Evolutionary conservation across 2,888 invertebrate genomes (phyloP).

Genomic region (Polydrusus tereticollis): DNA sequence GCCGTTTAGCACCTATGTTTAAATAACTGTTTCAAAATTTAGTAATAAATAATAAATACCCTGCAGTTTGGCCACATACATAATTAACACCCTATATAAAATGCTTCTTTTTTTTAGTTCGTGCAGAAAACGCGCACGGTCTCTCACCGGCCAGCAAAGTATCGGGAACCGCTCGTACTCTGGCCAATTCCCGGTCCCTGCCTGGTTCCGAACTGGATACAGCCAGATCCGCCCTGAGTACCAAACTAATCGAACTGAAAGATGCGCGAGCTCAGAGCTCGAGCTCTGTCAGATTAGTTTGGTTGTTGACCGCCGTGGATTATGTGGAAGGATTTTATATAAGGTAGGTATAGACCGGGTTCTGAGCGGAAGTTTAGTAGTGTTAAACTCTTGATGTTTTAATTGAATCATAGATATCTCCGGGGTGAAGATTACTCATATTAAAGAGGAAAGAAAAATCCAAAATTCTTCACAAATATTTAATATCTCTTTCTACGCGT

Average conservation of each 20-base stretch:
- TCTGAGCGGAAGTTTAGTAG: no score
- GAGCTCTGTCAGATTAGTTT: constrained; percentile 70
- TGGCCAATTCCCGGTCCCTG: constrained; percentile 75
- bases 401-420: no score
- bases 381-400: no score
- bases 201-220: constrained; percentile 83
- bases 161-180: constrained; percentile 79
- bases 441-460: no score
- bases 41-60: no score
- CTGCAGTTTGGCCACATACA: no score
- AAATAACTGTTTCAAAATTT: no score
- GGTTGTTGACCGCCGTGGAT: constrained; percentile 65
- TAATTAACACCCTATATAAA: no score
- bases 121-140: constrained; percentile 89
- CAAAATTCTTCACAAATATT: no score
- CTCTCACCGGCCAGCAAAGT: constrained; percentile 84
- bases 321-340: constrained; percentile 78
- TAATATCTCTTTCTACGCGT: no score
- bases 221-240: constrained; percentile 81
- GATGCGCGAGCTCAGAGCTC: constrained; percentile 71
- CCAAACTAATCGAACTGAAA: constrained; percentile 82
- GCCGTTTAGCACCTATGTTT: no score
- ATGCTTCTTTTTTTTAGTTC: constrained; percentile 71
- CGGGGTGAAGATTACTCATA: no score
- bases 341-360: constrained; percentile 31